phyloP scores from a whole-genome alignment of 2,888 invertebrate species.

The Drosophila colorata region DNA sequence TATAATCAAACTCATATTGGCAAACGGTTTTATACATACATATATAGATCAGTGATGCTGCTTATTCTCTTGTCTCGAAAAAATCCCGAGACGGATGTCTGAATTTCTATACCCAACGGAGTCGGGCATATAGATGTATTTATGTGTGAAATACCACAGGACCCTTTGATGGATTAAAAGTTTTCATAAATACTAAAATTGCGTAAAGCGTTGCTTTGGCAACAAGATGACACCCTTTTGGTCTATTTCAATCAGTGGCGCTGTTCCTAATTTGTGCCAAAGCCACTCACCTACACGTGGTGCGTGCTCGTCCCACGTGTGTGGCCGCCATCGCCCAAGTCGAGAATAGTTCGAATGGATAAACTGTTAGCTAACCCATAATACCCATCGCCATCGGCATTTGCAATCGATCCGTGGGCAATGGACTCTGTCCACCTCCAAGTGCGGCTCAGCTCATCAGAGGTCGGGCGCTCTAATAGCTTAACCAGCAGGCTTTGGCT shows the following conservation, averaged over 20 bases:
- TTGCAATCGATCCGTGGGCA: constrained; percentile 33
- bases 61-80: too few relatives aligned
- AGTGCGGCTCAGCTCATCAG: constrained; percentile 10
- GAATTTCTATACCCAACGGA: too few relatives aligned
- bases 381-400: constrained; percentile 22
- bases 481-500: constrained; percentile 26
- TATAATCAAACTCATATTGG: too few relatives aligned
- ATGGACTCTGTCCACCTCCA: constrained; percentile 24
- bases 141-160: too few relatives aligned
- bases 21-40: too few relatives aligned
- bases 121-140: too few relatives aligned
- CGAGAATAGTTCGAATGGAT: constrained; percentile 38
- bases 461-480: constrained; percentile 17
- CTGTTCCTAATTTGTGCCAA: constrained; percentile 59
- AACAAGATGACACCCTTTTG: constrained; percentile 1
- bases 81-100: too few relatives aligned
- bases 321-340: background rate
- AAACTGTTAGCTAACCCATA: constrained; percentile 50
- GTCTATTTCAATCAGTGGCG: constrained; percentile 63
- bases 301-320: constrained; percentile 9
- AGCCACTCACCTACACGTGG: constrained; percentile 41
- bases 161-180: background rate
- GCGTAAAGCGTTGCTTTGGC: background rate
- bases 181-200: background rate
- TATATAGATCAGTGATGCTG: too few relatives aligned